A percentile compares a stretch with the other conserved stretches of the same genome.
Conservation (phyloP, 2,888 invertebrate genomes). For the Plagiodera versicolora region DNA sequence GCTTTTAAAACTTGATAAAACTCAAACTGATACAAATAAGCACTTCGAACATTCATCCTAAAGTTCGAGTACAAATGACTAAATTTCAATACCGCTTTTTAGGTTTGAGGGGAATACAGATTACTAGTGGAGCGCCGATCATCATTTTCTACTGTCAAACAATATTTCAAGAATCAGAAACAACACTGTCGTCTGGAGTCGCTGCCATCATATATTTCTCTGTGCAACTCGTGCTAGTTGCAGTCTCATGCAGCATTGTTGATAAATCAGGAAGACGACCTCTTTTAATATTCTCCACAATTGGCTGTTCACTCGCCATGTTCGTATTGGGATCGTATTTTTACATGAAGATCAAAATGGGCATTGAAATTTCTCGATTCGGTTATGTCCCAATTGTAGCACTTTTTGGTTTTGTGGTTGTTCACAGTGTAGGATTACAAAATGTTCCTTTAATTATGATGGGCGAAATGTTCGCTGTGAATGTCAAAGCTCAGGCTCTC, state of each 20-base stretch:
- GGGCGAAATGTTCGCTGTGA: slow-evolving; percentile 60
- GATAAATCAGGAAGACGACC: slow-evolving; percentile 60
- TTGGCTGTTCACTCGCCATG: slow-evolving; percentile 52
- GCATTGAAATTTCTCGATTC: slow-evolving; percentile 47
- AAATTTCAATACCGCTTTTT: too few relatives aligned
- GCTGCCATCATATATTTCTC: slow-evolving; percentile 48
- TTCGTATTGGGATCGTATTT: slow-evolving; percentile 54
- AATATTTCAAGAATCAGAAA: slow-evolving; percentile 51
- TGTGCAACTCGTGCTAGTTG: slow-evolving; percentile 62
- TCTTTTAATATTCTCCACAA: slow-evolving; percentile 58
- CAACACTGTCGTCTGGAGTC: slow-evolving; percentile 50
- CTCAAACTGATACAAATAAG: too few relatives aligned
- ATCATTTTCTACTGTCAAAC: slow-evolving; percentile 64
- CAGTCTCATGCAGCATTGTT: slow-evolving; percentile 61
- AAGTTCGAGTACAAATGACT: too few relatives aligned
- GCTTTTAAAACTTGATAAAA: too few relatives aligned
- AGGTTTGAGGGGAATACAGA: slow-evolving; percentile 57
- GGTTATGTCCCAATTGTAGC: slow-evolving; percentile 55
- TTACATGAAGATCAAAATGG: slow-evolving; percentile 50
- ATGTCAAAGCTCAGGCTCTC: slow-evolving; percentile 61
- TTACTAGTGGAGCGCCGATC: slow-evolving; percentile 63
- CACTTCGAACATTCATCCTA: too few relatives aligned
- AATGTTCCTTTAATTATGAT: slow-evolving; percentile 58
- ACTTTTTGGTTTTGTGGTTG: slow-evolving; percentile 55
- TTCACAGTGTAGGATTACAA: slow-evolving; percentile 58